Evolutionary conservation across 2,888 invertebrate species (phyloP).

Genomic region (Melolontha melolontha): DNA sequence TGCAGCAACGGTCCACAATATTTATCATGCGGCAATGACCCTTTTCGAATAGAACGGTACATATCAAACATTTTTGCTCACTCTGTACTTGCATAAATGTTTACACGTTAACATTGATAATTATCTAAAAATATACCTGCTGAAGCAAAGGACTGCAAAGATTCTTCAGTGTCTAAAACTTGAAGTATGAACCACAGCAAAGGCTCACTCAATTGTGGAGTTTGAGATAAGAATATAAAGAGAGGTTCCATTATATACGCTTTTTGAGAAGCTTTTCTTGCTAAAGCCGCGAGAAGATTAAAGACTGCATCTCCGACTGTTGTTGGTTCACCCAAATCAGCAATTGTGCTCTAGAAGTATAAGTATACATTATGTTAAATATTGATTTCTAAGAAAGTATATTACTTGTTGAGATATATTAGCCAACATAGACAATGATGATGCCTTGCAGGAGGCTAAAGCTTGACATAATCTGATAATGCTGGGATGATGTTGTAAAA

Average conservation of each 20-base stretch:
- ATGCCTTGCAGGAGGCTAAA: constrained; percentile 80
- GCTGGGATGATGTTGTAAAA: constrained; percentile 80
- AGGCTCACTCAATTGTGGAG: constrained; percentile 82
- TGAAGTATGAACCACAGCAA: constrained; percentile 86
- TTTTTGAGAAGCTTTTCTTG: constrained; percentile 81
- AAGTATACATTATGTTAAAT: constrained; percentile 15
- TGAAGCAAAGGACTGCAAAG: constrained; percentile 80
- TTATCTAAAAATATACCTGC: no score
- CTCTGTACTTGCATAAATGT: no score
- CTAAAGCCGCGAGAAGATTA: constrained; percentile 81
- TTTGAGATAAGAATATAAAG: constrained; percentile 73
- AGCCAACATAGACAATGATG: constrained; percentile 75
- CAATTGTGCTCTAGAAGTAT: constrained; percentile 49
- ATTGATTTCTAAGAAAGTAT: constrained; percentile 3
- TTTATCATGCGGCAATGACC: no score
- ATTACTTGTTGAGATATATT: constrained; percentile 57
- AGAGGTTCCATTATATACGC: constrained; percentile 83
- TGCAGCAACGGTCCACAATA: no score
- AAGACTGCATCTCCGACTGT: constrained; percentile 91
- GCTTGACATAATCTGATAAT: constrained; percentile 87
- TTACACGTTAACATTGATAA: no score
- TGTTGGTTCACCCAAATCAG: constrained; percentile 71
- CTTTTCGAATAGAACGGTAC: no score
- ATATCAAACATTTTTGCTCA: no score
- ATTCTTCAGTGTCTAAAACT: constrained; percentile 81